Evolutionary conservation across 2,888 invertebrate genomes (phyloP), one percentile per base, ranked within the genome.

Genomic region (Odontocerum albicorne): DNA sequence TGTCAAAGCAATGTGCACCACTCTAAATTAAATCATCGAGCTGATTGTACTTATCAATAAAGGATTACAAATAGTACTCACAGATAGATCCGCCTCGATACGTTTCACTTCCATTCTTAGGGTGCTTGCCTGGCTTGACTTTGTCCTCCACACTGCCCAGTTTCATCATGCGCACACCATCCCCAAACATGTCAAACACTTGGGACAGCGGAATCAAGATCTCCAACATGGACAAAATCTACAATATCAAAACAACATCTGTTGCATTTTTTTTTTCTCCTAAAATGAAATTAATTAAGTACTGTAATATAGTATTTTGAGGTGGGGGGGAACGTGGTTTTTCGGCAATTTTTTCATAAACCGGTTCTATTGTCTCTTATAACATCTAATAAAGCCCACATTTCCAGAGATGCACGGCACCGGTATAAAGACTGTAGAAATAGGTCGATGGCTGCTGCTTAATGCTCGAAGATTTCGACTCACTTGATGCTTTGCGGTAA

Each of bases 151-250:
- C 20, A 2, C 66, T 66, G 1, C 65, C 65, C 55, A 68, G 71
- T 63, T 84, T 85, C 84, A 91, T 84, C 33, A 87, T 83, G 13
- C 83, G 79, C 3, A 92, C 90, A 3, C 96, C 96, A 66, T 90
- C 88, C 60, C 88, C 90, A 73, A 97, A 96, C 80, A 96, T 89
- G 17, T 88, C 85, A 70, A 96, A 92, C 38, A 97, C 74, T 62
- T 96, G 86, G 4, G 86, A 82, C 44, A 97, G 73, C 0, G 96
- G 96, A 57, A 96, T 91, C 42, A 90, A 84, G 59, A 97, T 93
- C 67, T 94, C 95, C 64, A 97, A 69, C 68, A 90, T 84, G 0
- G 96, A 93, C 52, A 97, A 80, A 0, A 90, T 90, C 83, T 89
- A 78, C 15, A 71, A 74, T 3, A 35, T 19, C 4, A n/a, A 27